Conservation (phyloP, 1,140 invertebrate genomes). For the Eulimnadia texana region DNA sequence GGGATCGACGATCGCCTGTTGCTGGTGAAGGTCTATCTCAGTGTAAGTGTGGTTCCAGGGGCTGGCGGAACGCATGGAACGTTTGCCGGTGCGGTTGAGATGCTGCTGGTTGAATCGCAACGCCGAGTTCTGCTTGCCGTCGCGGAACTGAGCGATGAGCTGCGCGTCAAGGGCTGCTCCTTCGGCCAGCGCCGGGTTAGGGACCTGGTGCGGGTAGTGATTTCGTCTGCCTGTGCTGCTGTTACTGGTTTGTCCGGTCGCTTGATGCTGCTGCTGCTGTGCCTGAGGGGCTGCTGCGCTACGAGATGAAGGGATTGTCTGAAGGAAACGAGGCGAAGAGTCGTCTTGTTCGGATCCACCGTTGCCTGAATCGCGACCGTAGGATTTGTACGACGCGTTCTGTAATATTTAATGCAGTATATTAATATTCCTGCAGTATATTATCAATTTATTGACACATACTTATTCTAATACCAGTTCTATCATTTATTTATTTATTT, state of each 20-base stretch:
- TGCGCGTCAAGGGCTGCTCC: constrained; percentile 14
- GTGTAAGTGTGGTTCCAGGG: constrained; percentile 49
- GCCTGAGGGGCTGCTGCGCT: constrained; percentile 20
- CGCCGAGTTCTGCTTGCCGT: constrained; percentile 19
- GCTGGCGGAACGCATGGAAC: constrained; percentile 29
- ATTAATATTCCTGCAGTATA: no score
- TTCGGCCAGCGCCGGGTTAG: constrained; percentile 13
- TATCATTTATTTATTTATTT: no score
- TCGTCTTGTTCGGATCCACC: constrained; percentile 47
- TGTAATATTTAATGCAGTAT: constrained; percentile 26
- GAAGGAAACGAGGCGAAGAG: constrained; percentile 29
- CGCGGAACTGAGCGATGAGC: constrained; percentile 21
- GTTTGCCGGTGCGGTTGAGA: constrained; percentile 14
- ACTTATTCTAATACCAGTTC: no score
- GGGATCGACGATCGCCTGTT: constrained; percentile 35
- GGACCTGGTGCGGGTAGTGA: constrained; percentile 13
- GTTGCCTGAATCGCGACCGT: constrained; percentile 45
- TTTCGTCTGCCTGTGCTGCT: constrained; percentile 17
- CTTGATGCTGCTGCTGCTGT: constrained; percentile 20
- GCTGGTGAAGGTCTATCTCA: constrained; percentile 36
- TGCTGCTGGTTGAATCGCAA: constrained; percentile 18
- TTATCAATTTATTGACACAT: no score
- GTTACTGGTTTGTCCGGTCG: constrained; percentile 21
- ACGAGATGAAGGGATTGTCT: constrained; percentile 7
- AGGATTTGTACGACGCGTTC: constrained; percentile 57